Conservation (phyloP, 2,888 invertebrate genomes). For the Micropterix aruncella region DNA sequence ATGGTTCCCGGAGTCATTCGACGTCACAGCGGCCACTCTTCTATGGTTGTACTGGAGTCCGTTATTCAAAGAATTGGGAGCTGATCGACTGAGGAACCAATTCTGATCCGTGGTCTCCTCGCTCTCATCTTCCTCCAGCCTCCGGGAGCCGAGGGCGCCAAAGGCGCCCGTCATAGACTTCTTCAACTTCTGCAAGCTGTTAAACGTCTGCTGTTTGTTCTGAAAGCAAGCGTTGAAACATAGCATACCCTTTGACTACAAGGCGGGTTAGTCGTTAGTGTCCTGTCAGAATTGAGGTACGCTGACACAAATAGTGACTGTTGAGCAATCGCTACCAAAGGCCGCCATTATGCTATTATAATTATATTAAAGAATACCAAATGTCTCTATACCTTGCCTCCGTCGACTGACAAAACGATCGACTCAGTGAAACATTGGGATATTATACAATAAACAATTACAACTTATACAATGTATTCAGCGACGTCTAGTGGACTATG, state of each 20-base stretch:
- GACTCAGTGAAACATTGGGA: no score
- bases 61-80: conserved; percentile 63
- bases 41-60: conserved; percentile 27
- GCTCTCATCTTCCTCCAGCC: conserved; percentile 35
- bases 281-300: no score
- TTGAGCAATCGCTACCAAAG: no score
- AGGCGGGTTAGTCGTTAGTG: conserved; percentile 13
- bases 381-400: no score
- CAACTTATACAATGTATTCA: no score
- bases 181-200: conserved; percentile 55
- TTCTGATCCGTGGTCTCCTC: conserved; percentile 42
- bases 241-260: conserved; percentile 39
- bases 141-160: conserved; percentile 34
- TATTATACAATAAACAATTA: no score
- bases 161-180: conserved; percentile 53
- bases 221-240: conserved; percentile 40
- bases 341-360: neutral
- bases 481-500: no score
- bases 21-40: conserved; percentile 21
- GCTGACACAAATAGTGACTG: no score
- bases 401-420: no score
- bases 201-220: conserved; percentile 41
- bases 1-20: conserved; percentile 27
- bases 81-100: conserved; percentile 72
- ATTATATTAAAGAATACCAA: no score